Evolutionary conservation across 2,797 vertebrate genomes (phyloP), one percentile per base, ranked within the genome.

Genomic region (Cyprinodon diabolis): DNA sequence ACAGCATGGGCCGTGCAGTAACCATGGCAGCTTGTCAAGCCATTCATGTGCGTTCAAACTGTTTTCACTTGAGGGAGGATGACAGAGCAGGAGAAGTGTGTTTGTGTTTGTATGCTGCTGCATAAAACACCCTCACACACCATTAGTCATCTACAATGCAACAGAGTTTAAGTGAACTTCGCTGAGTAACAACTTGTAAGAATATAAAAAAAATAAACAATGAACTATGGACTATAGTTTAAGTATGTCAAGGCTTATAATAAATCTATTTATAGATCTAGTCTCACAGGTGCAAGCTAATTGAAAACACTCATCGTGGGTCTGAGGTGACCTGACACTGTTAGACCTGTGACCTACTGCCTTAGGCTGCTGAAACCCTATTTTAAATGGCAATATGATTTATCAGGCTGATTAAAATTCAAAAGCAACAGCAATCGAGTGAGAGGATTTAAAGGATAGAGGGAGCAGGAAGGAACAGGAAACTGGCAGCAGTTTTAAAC

Each of bases 1-100:
- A 74, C 86, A 83, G 84, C 79, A 89, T 85, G 68, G 43, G 77
- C 79, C 76, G 73, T 92, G 87, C 78, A 63, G 93, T 93, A 89
- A 84, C 92, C 90, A 93, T 90, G 91, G 91, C 77, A 91, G 87
- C 92, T 56, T 13, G 66, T 84, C 87, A 87, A 91, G 85, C 85
- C 88, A 84, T 90, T 90, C 90, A 90, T 90, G 90, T 87, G 88
- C 83, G 87, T 85, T 84, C 81, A 74, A 88, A 88, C 76, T 78
- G 87, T 84, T 87, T 81, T 85, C 82, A 78, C 63, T 48, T 43
- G 69, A 81, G 72, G 71, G 75, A 75, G 77, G 87, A 63, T 68
- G 71, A 81, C 67, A 49, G 71, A 78, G 69, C 76, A 56, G 58
- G 52, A 79, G 79, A 79, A 57, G 74, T 72, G 74, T 77, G 74